Base-by-base conservation (phyloP, 2,888 invertebrate genomes). In the Leucania comma region DNA sequence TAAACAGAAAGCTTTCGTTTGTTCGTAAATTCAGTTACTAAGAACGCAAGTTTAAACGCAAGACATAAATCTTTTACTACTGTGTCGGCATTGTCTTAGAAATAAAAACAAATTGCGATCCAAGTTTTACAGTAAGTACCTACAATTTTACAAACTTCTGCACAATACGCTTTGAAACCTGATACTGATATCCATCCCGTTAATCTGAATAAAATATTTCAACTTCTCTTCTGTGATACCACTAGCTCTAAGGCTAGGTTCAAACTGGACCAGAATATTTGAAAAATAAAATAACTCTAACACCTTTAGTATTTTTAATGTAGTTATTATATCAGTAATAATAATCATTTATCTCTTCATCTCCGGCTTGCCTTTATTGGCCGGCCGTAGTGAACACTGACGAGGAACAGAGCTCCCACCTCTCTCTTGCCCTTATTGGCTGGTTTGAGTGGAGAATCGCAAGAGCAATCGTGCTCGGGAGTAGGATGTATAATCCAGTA, bases 191-290 rank as follows among this genome's bases (percentile, higher is more conserved):
- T 20, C 12, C n/a, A 35, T n/a, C n/a, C n/a, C n/a, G n/a, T n/a
- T n/a, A n/a, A n/a, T 77, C 51, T 77, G 35, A 53, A 58, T 69
- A 35, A 69, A 68, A 58, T 77, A 58, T 22, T 76, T 56, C n/a
- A 50, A 32, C 50, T 46, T 32, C 32, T 56, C 1, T 9, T 29
- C 29, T 70, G 17, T 29, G n/a, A 12, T 29, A 6, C 35, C 5
- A 35, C 0, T 10, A 32, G 42, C 35, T 72, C 10, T 54, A 53
- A 63, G 1, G 74, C 46, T 26, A 26, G 10, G 14, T 26, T 29
- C 35, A 38, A 6, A 1, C 20, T 57, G n/a, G 9, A 32, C 20
- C 20, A 20, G 8, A 14, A 5, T 51, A 3, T 0, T 24, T 14
- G 5, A 24, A 51, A 35, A 35, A 35, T 9, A 35, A 8, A 35